Conservation (phyloP, 64 coral and sea anemone species). For the Stylophora pistillata region DNA sequence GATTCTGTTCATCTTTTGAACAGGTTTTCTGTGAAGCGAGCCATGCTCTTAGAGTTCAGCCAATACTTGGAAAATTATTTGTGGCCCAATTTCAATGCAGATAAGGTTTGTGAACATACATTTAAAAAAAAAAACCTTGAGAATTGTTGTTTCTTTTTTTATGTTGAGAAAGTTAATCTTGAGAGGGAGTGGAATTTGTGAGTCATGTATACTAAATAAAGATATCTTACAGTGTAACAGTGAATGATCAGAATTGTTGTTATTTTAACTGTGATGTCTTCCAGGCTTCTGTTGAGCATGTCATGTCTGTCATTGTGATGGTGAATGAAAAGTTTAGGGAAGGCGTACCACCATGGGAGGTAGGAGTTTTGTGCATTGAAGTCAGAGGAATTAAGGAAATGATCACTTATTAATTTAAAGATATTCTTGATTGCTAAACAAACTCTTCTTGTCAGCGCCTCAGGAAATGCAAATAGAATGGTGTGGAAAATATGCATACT, state of each 20-base stretch:
- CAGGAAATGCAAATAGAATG: too few relatives aligned
- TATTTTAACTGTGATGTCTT: background rate
- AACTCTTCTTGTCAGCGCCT: too few relatives aligned
- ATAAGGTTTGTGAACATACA: conserved; percentile 45
- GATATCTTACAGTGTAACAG: too few relatives aligned
- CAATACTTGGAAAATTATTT: conserved; percentile 97
- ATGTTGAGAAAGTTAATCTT: too few relatives aligned
- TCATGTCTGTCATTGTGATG: conserved; percentile 86
- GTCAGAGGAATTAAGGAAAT: too few relatives aligned
- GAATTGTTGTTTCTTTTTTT: background rate
- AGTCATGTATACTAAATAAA: too few relatives aligned
- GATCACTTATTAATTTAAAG: too few relatives aligned
- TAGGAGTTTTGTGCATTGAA: too few relatives aligned
- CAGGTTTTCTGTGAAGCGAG: conserved; percentile 86
- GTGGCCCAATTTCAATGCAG: conserved; percentile 90
- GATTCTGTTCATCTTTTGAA: background rate
- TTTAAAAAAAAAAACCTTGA: background rate
- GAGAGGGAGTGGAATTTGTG: too few relatives aligned
- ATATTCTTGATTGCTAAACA: too few relatives aligned
- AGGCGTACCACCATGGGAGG: conserved; percentile 96
- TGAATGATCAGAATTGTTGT: too few relatives aligned
- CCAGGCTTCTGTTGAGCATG: conserved; percentile 75
- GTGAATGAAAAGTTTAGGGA: conserved; percentile 99
- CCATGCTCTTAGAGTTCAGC: conserved; percentile 98
- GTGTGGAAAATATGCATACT: too few relatives aligned